These are phyloP conservation scores for Bombus huntii DNA, from an alignment of 1,140 invertebrate species.

Conservation along the genomic window DNA sequence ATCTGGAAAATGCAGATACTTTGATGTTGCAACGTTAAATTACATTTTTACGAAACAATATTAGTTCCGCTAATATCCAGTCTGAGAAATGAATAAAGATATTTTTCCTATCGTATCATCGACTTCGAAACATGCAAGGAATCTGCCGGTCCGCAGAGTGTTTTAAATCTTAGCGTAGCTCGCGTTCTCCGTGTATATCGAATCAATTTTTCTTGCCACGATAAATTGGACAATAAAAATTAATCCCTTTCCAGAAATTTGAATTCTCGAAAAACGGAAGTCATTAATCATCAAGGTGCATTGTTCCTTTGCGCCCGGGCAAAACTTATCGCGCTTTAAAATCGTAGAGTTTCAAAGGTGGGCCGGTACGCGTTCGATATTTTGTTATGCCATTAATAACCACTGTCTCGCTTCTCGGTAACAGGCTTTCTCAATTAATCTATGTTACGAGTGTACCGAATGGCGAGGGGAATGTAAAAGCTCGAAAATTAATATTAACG, in stretches of 20 bases:
- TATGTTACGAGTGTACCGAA: slow-evolving; percentile 69
- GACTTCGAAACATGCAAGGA: neutral
- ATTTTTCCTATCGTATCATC: neutral
- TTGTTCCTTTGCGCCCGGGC: slow-evolving; percentile 44
- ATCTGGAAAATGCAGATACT: neutral
- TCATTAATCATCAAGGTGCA: slow-evolving; percentile 56
- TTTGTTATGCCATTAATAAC: slow-evolving; percentile 72
- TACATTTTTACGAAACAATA: neutral
- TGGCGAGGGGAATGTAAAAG: slow-evolving; percentile 66
- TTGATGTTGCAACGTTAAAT: slow-evolving; percentile 6
- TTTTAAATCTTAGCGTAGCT: neutral
- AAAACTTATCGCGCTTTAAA: slow-evolving; percentile 63
- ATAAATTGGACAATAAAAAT: slow-evolving; percentile 39
- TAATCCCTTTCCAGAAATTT: slow-evolving; percentile 30
- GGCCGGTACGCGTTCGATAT: slow-evolving; percentile 56
- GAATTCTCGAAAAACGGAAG: slow-evolving; percentile 24
- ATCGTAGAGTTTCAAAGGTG: slow-evolving; percentile 54
- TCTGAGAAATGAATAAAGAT: neutral
- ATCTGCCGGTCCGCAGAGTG: neutral
- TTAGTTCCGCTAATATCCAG: too few relatives aligned
- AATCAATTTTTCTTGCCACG: neutral
- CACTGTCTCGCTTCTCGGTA: slow-evolving; percentile 65
- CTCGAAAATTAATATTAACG: slow-evolving; percentile 70
- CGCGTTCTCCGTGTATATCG: too few relatives aligned
- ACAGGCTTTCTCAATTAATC: slow-evolving; percentile 72